phyloP scores from a whole-genome alignment of 1,140 invertebrate species.

The Hyposmocoma kahamanoa region DNA sequence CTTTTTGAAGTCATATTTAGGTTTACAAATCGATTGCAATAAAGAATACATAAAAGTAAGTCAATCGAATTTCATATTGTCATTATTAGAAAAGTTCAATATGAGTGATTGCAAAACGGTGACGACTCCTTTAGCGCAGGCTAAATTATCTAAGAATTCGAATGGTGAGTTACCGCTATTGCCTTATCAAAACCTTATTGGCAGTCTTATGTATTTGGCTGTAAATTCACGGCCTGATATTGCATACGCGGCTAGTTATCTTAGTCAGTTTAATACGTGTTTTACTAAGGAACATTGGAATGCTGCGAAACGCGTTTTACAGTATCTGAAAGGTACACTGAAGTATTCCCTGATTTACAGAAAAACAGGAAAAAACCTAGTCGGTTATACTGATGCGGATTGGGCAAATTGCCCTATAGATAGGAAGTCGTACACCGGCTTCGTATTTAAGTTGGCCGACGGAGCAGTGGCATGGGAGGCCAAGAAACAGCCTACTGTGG shows the following conservation, averaged over 20 bases:
- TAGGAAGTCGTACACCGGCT: no score
- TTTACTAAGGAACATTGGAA: conserved; percentile 5
- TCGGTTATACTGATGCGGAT: no score
- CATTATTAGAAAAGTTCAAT: conserved; percentile 15
- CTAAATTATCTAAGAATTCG: neutral
- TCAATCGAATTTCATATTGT: conserved; percentile 19
- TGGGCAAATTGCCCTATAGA: no score
- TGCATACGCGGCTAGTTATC: conserved; percentile 4
- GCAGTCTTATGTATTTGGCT: conserved; percentile 10
- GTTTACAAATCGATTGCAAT: conserved; percentile 13
- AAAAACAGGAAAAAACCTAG: no score
- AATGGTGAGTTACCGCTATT: neutral
- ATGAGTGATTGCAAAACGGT: conserved; percentile 6
- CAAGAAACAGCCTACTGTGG: no score
- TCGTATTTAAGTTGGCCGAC: no score
- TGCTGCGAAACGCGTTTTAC: conserved; percentile 6
- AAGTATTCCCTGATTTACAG: no score
- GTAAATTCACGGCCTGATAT: conserved; percentile 6
- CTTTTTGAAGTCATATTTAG: conserved; percentile 19
- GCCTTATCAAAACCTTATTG: conserved; percentile 9
- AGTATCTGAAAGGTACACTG: no score
- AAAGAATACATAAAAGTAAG: conserved; percentile 11
- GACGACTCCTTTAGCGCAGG: conserved; percentile 8
- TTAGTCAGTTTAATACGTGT: conserved; percentile 11
- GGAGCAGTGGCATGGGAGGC: no score